Evolutionary conservation across 2,888 invertebrate genomes (phyloP).

Genomic region (Phalangium opilio): DNA sequence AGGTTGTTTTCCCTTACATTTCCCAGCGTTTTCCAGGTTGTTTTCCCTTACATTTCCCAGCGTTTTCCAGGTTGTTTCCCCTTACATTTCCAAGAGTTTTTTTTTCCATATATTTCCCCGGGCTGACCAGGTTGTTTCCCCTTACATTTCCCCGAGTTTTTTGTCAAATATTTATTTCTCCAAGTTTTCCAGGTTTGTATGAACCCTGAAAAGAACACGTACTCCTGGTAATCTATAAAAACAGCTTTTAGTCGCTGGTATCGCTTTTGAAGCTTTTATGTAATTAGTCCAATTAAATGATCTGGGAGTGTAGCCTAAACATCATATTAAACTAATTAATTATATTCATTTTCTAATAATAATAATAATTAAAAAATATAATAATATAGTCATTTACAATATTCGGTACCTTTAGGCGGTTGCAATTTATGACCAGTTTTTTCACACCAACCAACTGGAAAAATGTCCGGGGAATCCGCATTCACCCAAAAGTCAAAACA

Average conservation of each 20-base stretch:
- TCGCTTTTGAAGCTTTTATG: slow-evolving; percentile 53
- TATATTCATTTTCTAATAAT: slow-evolving; percentile 30
- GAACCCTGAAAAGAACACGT: too few relatives aligned
- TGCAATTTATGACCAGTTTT: slow-evolving; percentile 60
- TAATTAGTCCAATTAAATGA: slow-evolving; percentile 71
- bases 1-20: too few relatives aligned
- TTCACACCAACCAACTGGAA: slow-evolving; percentile 86
- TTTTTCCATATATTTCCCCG: too few relatives aligned
- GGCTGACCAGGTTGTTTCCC: too few relatives aligned
- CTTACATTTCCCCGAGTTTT: too few relatives aligned
- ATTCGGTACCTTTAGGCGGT: slow-evolving; percentile 50
- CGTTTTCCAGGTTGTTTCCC: too few relatives aligned
- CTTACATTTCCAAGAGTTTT: too few relatives aligned
- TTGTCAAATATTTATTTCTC: too few relatives aligned
- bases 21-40: too few relatives aligned
- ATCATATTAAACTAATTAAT: neutral
- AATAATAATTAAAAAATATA: neutral
- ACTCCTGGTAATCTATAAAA: too few relatives aligned
- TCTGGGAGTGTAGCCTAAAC: neutral
- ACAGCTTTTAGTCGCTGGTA: slow-evolving; percentile 55
- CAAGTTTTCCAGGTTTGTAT: too few relatives aligned
- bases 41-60: too few relatives aligned
- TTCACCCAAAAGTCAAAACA: slow-evolving; percentile 87
- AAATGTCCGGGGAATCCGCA: slow-evolving; percentile 77
- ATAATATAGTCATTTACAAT: neutral